Evolutionary conservation across 1,140 invertebrate species (phyloP).

Genomic region (Nasonia giraulti): DNA sequence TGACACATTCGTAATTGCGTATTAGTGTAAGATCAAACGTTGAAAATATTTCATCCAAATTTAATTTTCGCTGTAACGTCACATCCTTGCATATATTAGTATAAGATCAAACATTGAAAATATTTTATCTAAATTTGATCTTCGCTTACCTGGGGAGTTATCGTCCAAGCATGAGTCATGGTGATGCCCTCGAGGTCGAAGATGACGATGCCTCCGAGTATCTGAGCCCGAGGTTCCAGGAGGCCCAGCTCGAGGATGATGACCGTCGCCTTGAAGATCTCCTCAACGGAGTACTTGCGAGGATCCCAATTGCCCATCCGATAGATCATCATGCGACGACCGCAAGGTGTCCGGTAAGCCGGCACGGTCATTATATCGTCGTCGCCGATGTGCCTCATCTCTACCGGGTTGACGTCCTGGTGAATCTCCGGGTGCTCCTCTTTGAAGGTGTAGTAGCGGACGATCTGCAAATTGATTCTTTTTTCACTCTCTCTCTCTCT

Average conservation of each 20-base stretch:
- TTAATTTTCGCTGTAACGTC: too few species aligned
- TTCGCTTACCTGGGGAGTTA: slow-evolving; percentile 77
- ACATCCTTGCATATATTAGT: too few species aligned
- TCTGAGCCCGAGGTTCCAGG: slow-evolving; percentile 82
- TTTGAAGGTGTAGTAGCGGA: slow-evolving; percentile 85
- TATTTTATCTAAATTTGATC: neutral
- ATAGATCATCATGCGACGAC: slow-evolving; percentile 80
- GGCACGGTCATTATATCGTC: slow-evolving; percentile 82
- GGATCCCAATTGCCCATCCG: slow-evolving; percentile 85
- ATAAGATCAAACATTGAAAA: neutral
- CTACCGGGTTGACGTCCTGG: slow-evolving; percentile 79
- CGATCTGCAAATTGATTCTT: slow-evolving; percentile 76
- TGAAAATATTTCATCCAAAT: neutral
- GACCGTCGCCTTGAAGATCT: slow-evolving; percentile 84
- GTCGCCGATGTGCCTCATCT: slow-evolving; percentile 81
- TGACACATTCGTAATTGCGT: neutral
- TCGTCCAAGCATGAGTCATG: slow-evolving; percentile 81
- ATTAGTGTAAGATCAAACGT: neutral
- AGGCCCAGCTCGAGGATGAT: slow-evolving; percentile 83
- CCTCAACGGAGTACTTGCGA: slow-evolving; percentile 78
- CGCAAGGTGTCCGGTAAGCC: slow-evolving; percentile 83
- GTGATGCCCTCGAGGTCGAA: slow-evolving; percentile 84
- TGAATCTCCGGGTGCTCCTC: slow-evolving; percentile 82
- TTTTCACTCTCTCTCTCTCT: neutral
- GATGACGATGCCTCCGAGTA: slow-evolving; percentile 84